These are phyloP conservation scores for Morphnarchus princeps DNA, from an alignment of 2,113 vertebrate species.

Conservation along the genomic window DNA sequence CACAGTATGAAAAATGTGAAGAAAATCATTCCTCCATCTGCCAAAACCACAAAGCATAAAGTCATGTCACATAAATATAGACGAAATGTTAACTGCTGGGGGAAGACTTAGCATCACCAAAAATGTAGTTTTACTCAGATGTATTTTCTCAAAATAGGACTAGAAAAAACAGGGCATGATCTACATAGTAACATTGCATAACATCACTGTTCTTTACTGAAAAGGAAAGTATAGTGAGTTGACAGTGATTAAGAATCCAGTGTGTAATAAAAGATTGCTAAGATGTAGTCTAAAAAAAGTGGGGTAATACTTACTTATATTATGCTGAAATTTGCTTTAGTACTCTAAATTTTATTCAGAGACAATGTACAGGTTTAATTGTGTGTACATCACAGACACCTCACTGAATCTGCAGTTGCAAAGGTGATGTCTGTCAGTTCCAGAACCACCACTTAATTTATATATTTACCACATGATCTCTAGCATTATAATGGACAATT, in stretches of 20 bases:
- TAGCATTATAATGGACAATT: not conserved
- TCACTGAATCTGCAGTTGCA: not conserved
- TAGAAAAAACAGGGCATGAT: not conserved
- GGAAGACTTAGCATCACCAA: not conserved
- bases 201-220: not conserved
- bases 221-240: not conserved
- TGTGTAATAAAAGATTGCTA: not conserved
- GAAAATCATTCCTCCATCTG: slow-evolving; percentile 1
- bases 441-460: not conserved
- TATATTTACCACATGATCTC: not conserved
- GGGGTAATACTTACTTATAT: not conserved
- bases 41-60: not conserved
- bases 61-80: slow-evolving; percentile 5
- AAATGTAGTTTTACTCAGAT: slow-evolving; percentile 24
- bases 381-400: not conserved
- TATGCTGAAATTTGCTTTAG: not conserved
- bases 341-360: not conserved
- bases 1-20: not conserved
- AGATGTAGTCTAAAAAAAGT: not conserved
- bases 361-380: not conserved
- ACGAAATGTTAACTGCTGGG: not conserved
- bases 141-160: slow-evolving; percentile 28
- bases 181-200: slow-evolving; percentile 11
- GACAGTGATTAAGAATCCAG: not conserved
- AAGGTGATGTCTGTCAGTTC: not conserved